A percentile compares a stretch with the other conserved stretches of the same genome.
phyloP scores from a whole-genome alignment of 1,140 invertebrate species.

The Panagrolaimus sp. region DNA sequence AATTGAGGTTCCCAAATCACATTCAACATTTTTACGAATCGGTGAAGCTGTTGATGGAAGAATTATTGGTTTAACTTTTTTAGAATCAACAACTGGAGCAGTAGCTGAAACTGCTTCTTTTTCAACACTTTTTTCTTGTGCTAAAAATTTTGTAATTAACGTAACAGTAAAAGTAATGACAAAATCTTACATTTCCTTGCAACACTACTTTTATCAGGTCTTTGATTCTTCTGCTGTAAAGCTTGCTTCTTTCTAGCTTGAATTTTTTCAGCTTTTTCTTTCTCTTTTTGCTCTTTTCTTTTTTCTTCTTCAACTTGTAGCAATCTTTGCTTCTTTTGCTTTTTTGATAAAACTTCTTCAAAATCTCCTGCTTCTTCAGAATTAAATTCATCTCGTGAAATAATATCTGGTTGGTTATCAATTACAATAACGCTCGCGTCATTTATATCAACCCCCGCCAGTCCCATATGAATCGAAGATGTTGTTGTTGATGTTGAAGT shows the following conservation, averaged over 20 bases:
- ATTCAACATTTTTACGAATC: not conserved
- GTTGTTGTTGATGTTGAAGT: no score
- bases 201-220: not conserved
- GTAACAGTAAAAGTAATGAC: not conserved
- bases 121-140: not conserved
- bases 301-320: slow-evolving; percentile 32
- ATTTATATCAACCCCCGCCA: slow-evolving; percentile 52
- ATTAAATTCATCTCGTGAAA: slow-evolving; percentile 61
- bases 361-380: slow-evolving; percentile 68
- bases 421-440: slow-evolving; percentile 63
- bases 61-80: not conserved
- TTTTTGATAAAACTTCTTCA: slow-evolving; percentile 65
- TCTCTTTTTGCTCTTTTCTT: slow-evolving; percentile 18
- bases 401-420: slow-evolving; percentile 65
- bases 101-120: not conserved
- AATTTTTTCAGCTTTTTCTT: slow-evolving; percentile 18
- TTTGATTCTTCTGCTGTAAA: slow-evolving; percentile 23
- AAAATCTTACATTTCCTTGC: slow-evolving; percentile 3
- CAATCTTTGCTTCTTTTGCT: slow-evolving; percentile 18
- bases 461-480: slow-evolving; percentile 35
- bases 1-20: slow-evolving; percentile 5
- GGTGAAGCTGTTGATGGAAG: slow-evolving; percentile 5
- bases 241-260: slow-evolving; percentile 19
- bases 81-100: not conserved
- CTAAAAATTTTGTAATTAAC: not conserved